Conservation (phyloP, 1,140 invertebrate species). For the Orius insidiosus region DNA sequence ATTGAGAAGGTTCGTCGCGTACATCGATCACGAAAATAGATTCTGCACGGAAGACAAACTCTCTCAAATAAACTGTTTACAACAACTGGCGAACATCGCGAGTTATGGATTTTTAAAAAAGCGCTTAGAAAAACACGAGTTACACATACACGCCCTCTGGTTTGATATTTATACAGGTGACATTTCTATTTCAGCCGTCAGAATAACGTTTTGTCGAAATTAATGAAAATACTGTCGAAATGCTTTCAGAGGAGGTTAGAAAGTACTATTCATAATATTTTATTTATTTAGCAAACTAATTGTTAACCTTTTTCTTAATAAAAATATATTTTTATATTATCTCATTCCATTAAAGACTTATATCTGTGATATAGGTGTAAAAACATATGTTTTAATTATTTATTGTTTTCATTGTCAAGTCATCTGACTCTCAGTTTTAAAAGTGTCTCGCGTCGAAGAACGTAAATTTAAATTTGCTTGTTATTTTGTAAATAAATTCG, state of each 20-base stretch:
- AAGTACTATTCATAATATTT: conserved; percentile 54
- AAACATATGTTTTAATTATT: no score
- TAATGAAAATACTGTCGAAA: conserved; percentile 59
- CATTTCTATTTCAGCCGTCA: conserved; percentile 79
- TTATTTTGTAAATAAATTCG: no score
- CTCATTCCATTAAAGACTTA: no score
- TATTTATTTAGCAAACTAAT: no score
- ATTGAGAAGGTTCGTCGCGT: conserved; percentile 72
- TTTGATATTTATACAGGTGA: conserved; percentile 95
- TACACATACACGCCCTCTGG: conserved; percentile 88
- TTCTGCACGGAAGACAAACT: conserved; percentile 81
- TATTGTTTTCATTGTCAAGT: no score
- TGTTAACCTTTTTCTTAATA: no score
- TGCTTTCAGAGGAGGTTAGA: conserved; percentile 54
- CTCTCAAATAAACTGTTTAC: conserved; percentile 84
- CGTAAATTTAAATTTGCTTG: no score
- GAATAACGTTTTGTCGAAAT: conserved; percentile 63
- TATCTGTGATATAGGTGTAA: no score
- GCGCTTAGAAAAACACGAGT: conserved; percentile 56
- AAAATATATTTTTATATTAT: no score
- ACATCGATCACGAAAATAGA: conserved; percentile 84
- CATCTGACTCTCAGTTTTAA: no score
- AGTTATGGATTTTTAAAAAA: conserved; percentile 85
- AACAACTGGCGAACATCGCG: conserved; percentile 86
- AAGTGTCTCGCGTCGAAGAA: no score